Conservation (phyloP, 2,888 invertebrate species). For the Eulithis prunata region DNA sequence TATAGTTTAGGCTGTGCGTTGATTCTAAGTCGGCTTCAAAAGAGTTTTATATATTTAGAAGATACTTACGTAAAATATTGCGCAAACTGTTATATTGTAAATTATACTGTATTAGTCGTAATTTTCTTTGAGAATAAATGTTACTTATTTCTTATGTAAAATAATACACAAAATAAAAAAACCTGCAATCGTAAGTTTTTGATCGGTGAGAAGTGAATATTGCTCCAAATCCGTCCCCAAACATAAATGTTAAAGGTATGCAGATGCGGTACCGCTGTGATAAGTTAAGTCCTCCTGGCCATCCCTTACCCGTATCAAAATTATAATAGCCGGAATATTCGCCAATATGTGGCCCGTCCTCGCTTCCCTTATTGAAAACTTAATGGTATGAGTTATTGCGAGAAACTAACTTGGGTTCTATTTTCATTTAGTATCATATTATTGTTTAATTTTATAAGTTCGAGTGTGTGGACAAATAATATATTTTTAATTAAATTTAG, state of each 20-base stretch:
- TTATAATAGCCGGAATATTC: constrained; percentile 72
- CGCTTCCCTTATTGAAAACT: constrained; percentile 47
- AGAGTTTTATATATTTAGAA: too few relatives aligned
- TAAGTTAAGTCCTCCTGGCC: constrained; percentile 82
- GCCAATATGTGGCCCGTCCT: constrained; percentile 67
- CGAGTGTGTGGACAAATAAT: too few relatives aligned
- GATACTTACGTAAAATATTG: too few relatives aligned
- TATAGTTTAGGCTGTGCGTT: too few relatives aligned
- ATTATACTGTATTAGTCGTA: too few relatives aligned
- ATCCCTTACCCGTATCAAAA: constrained; percentile 82
- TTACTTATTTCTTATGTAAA: too few relatives aligned
- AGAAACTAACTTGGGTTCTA: constrained; percentile 10
- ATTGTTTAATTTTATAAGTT: neutral
- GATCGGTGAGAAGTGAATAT: neutral
- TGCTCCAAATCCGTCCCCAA: constrained; percentile 60
- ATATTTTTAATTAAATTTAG: too few relatives aligned
- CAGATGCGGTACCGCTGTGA: constrained; percentile 78
- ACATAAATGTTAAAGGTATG: constrained; percentile 81
- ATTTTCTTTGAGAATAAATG: too few relatives aligned
- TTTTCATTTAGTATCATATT: neutral
- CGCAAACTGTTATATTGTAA: too few relatives aligned
- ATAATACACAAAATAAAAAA: too few relatives aligned
- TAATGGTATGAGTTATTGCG: constrained; percentile 45
- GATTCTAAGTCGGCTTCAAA: too few relatives aligned
- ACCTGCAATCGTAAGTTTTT: too few relatives aligned